A percentile compares a stretch with the other conserved stretches of the same genome.
These are phyloP conservation scores for Darevskia nairensis DNA, from an alignment of 2,797 vertebrate species.

Conservation along the genomic window DNA sequence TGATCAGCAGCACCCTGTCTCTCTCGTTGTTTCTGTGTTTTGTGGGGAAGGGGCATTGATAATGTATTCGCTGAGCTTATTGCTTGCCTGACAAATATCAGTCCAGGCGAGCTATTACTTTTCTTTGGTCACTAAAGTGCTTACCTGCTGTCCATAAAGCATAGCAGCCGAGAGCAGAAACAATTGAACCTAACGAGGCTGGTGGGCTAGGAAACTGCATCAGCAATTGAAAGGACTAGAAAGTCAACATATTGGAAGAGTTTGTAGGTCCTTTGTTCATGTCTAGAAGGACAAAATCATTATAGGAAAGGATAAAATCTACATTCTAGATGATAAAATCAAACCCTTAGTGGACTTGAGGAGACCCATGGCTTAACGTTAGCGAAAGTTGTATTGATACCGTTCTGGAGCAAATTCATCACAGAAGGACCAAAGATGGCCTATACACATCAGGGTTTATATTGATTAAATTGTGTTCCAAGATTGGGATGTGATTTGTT, in stretches of 20 bases:
- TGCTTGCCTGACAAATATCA: background rate
- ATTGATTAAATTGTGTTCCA: background rate
- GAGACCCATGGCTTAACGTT: background rate
- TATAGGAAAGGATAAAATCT: background rate
- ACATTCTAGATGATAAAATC: background rate
- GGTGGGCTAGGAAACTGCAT: background rate
- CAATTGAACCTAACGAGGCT: background rate
- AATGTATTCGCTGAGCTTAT: background rate
- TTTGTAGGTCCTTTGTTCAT: background rate
- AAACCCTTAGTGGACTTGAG: background rate
- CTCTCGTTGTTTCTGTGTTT: background rate
- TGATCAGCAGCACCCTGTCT: background rate
- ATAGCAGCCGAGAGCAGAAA: background rate
- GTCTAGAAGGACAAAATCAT: background rate
- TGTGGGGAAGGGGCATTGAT: background rate
- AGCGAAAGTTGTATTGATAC: background rate
- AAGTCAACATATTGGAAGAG: background rate
- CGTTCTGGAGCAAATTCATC: background rate
- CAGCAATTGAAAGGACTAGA: background rate
- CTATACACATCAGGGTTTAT: background rate
- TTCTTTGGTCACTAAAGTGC: background rate
- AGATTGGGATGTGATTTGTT: background rate
- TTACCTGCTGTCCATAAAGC: background rate
- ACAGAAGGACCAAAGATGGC: background rate
- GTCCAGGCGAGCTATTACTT: background rate